Conservation (phyloP, 2,888 invertebrate genomes). For the Drosophila borealis region DNA sequence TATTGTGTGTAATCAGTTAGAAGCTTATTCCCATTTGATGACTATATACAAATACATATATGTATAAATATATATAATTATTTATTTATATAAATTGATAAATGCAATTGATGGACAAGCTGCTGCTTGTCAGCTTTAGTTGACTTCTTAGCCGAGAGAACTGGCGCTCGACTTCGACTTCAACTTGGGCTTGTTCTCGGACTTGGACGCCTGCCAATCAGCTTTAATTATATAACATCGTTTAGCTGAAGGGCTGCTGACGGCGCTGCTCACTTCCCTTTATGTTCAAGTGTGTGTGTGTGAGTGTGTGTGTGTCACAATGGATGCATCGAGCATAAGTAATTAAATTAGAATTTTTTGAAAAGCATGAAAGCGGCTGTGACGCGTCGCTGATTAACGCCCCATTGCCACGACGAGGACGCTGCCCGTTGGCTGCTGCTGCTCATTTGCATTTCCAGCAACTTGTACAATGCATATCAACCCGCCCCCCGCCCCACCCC, state of each 20-base stretch:
- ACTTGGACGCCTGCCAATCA: constrained; percentile 60
- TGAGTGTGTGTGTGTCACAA: constrained; percentile 67
- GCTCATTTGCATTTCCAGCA: constrained; percentile 75
- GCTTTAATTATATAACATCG: constrained; percentile 66
- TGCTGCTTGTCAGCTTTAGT: constrained; percentile 6
- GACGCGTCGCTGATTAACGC: constrained; percentile 68
- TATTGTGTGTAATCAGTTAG: constrained; percentile 63
- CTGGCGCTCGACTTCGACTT: constrained; percentile 10
- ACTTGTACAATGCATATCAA: constrained; percentile 24
- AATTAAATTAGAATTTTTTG: constrained; percentile 84
- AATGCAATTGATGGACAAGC: constrained; percentile 51
- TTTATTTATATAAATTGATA: constrained; percentile 36
- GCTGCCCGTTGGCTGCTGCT: constrained; percentile 40
- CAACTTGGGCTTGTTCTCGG: constrained; percentile 17
- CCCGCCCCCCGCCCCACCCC: constrained; percentile 6
- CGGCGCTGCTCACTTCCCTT: constrained; percentile 60
- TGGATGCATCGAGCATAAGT: constrained; percentile 83
- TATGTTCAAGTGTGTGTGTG: constrained; percentile 44
- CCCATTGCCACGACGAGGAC: constrained; percentile 69
- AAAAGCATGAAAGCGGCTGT: constrained; percentile 67
- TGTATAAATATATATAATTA: not conserved
- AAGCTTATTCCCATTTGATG: constrained; percentile 16
- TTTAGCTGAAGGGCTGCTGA: constrained; percentile 45
- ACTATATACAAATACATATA: not conserved
- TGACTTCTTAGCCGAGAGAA: constrained; percentile 10